Conservation (phyloP, 1,140 invertebrate genomes). For the Trinorchestia longiramus region DNA sequence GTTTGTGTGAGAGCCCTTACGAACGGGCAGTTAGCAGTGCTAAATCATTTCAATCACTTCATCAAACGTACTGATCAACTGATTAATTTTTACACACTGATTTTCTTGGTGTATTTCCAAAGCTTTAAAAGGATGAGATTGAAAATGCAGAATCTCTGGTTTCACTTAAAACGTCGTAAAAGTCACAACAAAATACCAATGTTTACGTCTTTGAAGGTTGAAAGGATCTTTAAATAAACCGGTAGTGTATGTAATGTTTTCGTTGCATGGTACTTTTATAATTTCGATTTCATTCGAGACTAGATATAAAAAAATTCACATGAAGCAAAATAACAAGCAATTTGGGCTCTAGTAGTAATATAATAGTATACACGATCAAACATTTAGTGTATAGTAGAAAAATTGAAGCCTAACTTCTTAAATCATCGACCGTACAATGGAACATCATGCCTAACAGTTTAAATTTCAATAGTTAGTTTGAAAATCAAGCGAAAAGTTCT, state of each 20-base stretch:
- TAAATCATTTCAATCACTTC: background rate
- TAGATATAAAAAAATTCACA: background rate
- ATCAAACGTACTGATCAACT: background rate
- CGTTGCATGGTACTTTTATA: background rate
- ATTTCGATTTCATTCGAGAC: background rate
- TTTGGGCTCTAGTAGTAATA: background rate
- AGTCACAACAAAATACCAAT: background rate
- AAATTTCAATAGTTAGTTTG: background rate
- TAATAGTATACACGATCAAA: background rate
- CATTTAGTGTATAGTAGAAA: background rate
- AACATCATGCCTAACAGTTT: background rate
- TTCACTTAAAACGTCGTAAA: background rate
- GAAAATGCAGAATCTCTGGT: background rate
- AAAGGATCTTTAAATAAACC: background rate
- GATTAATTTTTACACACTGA: background rate
- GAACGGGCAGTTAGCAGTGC: background rate
- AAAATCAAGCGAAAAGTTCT: background rate
- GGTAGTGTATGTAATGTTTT: background rate
- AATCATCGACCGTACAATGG: background rate
- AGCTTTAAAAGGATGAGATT: background rate
- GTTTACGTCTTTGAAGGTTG: background rate
- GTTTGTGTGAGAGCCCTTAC: background rate
- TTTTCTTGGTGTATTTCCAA: too few relatives aligned
- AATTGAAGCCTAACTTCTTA: background rate
- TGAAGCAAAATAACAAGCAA: background rate